These are phyloP conservation scores for Galaxea fascicularis DNA, from an alignment of 92 coral and sea anemone genomes.

Conservation along the genomic window DNA sequence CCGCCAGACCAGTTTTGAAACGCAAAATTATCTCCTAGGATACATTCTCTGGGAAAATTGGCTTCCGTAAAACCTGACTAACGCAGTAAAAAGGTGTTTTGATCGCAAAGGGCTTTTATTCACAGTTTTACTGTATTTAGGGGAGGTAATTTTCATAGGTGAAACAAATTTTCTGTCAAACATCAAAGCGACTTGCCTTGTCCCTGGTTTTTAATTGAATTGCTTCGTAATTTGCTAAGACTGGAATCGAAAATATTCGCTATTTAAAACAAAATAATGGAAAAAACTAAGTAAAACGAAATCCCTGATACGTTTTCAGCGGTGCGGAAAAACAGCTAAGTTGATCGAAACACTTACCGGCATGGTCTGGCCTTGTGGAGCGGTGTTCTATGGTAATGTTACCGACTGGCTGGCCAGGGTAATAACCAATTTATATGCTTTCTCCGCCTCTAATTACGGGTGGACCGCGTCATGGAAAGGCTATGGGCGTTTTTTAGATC, in stretches of 20 bases:
- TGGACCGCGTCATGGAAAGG: not conserved
- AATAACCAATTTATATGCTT: slow-evolving; percentile 24
- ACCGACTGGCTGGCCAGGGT: slow-evolving; percentile 9
- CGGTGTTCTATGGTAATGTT: not conserved
- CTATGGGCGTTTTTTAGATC: not conserved
- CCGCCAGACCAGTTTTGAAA: no score
- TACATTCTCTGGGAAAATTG: no score
- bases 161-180: not conserved
- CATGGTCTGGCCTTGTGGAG: not conserved
- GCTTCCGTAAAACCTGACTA: no score
- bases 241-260: slow-evolving; percentile 19
- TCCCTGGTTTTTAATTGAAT: slow-evolving; percentile 12
- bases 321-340: not conserved
- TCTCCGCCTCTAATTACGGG: slow-evolving; percentile 25
- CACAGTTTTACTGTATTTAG: not conserved
- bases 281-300: not conserved
- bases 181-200: not conserved
- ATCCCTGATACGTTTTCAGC: not conserved
- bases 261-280: not conserved
- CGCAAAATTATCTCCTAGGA: no score
- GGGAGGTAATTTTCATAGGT: not conserved
- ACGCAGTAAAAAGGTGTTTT: not conserved
- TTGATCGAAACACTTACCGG: not conserved
- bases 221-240: slow-evolving; percentile 30
- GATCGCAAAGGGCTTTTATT: not conserved